Evolutionary conservation across 2,797 vertebrate genomes (phyloP).

Genomic region (Helicolenus hilgendorfi): DNA sequence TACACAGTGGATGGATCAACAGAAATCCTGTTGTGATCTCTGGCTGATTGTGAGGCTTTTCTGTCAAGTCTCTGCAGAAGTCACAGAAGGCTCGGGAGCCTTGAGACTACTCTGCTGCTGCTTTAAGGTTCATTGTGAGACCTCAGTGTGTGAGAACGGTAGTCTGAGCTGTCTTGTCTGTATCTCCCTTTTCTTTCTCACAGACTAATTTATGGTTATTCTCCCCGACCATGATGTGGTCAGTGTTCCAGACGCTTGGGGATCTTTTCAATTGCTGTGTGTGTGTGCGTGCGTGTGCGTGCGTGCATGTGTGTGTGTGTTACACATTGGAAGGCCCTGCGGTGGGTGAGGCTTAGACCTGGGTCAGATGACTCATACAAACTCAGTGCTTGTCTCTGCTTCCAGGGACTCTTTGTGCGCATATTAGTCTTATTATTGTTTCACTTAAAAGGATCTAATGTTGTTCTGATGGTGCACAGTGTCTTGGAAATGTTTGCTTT

Average conservation of each 20-base stretch:
- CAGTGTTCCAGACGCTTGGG: slow-evolving; percentile 79
- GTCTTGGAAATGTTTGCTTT: slow-evolving; percentile 66
- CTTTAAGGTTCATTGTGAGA: slow-evolving; percentile 44
- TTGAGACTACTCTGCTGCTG: background rate
- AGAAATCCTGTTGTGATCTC: slow-evolving; percentile 66
- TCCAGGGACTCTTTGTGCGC: slow-evolving; percentile 64
- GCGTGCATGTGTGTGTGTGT: slow-evolving; percentile 53
- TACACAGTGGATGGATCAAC: slow-evolving; percentile 59
- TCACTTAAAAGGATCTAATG: slow-evolving; percentile 62
- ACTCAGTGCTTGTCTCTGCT: slow-evolving; percentile 52
- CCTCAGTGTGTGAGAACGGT: slow-evolving; percentile 44
- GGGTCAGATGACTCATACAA: slow-evolving; percentile 83
- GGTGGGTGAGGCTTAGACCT: slow-evolving; percentile 70
- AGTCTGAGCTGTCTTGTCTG: slow-evolving; percentile 66
- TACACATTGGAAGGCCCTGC: slow-evolving; percentile 51
- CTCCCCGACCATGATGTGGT: slow-evolving; percentile 73
- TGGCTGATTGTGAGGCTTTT: slow-evolving; percentile 66
- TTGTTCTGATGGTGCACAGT: slow-evolving; percentile 44
- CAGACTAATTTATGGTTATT: slow-evolving; percentile 74
- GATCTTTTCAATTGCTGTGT: slow-evolving; percentile 68
- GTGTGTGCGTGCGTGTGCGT: slow-evolving; percentile 46
- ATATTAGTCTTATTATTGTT: slow-evolving; percentile 76
- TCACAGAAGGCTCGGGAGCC: slow-evolving; percentile 30
- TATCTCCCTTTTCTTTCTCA: slow-evolving; percentile 51
- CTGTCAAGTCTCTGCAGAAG: slow-evolving; percentile 58